Conservation (phyloP, 2,797 vertebrate genomes). For the Pangasius mekongensis region DNA sequence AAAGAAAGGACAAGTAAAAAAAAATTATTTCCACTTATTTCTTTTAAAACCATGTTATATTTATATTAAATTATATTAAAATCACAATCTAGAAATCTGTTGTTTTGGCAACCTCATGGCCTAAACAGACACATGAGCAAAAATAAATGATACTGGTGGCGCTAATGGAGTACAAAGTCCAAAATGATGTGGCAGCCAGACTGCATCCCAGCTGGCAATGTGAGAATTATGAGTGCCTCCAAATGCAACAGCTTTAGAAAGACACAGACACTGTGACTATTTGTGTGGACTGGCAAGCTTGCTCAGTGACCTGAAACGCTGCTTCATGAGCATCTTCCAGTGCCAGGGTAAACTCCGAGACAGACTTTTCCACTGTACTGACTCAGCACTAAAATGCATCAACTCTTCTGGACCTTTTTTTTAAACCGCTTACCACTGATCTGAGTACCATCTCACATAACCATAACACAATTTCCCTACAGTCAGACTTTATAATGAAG, state of each 20-base stretch:
- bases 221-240: conserved; percentile 59
- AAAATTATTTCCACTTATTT: not conserved
- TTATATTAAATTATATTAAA: conserved; percentile 11
- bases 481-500: conserved; percentile 4
- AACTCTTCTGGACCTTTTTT: not conserved
- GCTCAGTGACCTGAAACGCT: conserved; percentile 63
- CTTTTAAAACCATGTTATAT: not conserved
- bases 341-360: conserved; percentile 48
- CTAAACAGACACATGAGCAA: conserved; percentile 4
- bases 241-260: conserved; percentile 59
- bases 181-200: conserved; percentile 58
- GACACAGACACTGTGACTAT: conserved; percentile 52
- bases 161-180: conserved; percentile 61
- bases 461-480: not conserved
- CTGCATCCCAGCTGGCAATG: conserved; percentile 59
- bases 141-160: conserved; percentile 64
- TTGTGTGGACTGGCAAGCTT: conserved; percentile 54
- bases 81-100: not conserved
- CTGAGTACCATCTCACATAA: not conserved
- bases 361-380: conserved; percentile 48
- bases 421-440: not conserved
- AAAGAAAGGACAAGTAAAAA: not conserved
- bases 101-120: conserved; percentile 7
- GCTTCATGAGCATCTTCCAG: conserved; percentile 36
- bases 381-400: conserved; percentile 15